A percentile compares a stretch with the other conserved stretches of the same genome.
phyloP scores from a whole-genome alignment of 2,113 vertebrate genomes.

The sheep (Ovis aries) region DNA sequence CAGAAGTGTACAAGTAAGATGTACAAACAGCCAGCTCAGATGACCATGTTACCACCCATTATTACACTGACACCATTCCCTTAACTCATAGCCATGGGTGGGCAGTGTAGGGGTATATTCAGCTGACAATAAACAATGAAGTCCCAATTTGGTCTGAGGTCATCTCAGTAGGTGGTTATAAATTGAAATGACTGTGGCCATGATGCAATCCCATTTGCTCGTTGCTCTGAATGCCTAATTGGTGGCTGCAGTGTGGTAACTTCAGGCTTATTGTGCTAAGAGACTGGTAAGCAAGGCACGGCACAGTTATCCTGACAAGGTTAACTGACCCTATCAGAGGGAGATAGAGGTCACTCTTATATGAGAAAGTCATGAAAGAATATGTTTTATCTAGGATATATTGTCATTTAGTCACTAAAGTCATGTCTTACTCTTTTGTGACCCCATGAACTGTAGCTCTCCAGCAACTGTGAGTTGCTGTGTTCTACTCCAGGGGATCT shows the following conservation, averaged over 20 bases:
- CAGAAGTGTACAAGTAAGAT: not conserved
- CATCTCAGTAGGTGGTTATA: not conserved
- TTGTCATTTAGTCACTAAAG: not conserved
- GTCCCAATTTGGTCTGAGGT: not conserved
- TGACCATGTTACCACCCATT: not conserved
- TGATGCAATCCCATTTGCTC: not conserved
- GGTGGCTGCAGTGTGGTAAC: not conserved
- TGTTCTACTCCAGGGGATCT: not conserved
- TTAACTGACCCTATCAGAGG: not conserved
- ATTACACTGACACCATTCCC: not conserved
- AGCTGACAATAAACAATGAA: not conserved
- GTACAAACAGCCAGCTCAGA: not conserved
- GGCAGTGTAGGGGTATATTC: not conserved
- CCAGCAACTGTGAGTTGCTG: not conserved
- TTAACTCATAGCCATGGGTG: not conserved
- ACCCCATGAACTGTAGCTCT: not conserved
- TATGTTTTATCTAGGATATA: not conserved
- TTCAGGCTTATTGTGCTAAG: not conserved
- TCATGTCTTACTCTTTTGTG: not conserved
- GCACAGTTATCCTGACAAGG: not conserved
- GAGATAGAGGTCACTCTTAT: not conserved
- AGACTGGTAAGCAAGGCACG: not conserved
- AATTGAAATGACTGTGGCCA: not conserved
- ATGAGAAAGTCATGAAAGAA: not conserved
- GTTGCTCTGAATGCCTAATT: not conserved